Percentiles rank a stretch among this genome's conserved stretches.
These are phyloP conservation scores for Mesorhabditis spiculigera DNA, from an alignment of 2,888 invertebrate genomes.

Conservation along the genomic window DNA sequence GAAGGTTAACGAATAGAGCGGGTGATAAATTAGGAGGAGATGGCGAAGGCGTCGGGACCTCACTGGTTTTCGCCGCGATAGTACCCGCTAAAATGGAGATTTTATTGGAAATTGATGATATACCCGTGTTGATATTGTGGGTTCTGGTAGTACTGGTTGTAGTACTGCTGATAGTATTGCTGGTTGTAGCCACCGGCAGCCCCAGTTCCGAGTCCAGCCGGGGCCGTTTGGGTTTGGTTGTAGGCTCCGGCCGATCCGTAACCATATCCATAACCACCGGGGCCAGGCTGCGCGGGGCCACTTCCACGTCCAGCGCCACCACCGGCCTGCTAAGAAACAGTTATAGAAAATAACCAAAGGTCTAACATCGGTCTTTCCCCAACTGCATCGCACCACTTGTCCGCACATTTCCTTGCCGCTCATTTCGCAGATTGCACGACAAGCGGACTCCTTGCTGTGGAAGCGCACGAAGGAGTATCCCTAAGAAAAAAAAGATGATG, in stretches of 20 bases:
- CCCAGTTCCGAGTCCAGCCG: not conserved
- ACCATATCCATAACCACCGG: slow-evolving; percentile 19
- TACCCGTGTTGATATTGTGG: not conserved
- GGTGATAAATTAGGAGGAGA: not conserved
- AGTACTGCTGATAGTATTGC: slow-evolving; percentile 2
- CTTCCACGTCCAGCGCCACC: not conserved
- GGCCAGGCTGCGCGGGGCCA: slow-evolving; percentile 9
- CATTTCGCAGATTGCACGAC: slow-evolving; percentile 91
- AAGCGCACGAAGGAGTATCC: slow-evolving; percentile 74
- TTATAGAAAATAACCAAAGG: slow-evolving; percentile 3
- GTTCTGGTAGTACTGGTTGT: not conserved
- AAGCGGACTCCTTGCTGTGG: slow-evolving; percentile 91
- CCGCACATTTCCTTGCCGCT: slow-evolving; percentile 94
- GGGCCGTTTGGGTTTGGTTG: not conserved
- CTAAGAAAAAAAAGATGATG: slow-evolving; percentile 88
- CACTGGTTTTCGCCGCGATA: too few relatives aligned
- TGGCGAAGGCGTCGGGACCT: not conserved
- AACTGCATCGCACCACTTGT: slow-evolving; percentile 93
- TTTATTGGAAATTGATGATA: too few relatives aligned
- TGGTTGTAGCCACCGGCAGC: not conserved
- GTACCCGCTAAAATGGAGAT: too few relatives aligned
- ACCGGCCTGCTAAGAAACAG: not conserved
- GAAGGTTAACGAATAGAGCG: not conserved
- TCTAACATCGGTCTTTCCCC: slow-evolving; percentile 75
- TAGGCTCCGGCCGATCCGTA: slow-evolving; percentile 11